phyloP scores from a whole-genome alignment of 2,113 vertebrate genomes.

The Ceratotherium simum region DNA sequence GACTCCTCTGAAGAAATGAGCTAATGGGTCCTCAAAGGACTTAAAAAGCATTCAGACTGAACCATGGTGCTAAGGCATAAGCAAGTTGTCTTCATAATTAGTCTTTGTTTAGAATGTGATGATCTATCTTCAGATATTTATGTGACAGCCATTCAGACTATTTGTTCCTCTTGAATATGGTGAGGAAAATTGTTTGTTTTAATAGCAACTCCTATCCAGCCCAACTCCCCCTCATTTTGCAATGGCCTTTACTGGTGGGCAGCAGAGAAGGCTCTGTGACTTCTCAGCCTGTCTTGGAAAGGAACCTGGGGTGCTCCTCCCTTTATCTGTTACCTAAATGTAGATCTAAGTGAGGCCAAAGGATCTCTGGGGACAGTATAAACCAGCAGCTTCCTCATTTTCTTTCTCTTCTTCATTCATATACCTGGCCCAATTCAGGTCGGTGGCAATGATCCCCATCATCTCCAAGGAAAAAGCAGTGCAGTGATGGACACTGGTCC shows the following conservation, averaged over 20 bases:
- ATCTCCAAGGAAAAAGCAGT: background rate
- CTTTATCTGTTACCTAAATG: background rate
- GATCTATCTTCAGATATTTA: background rate
- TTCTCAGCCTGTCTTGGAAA: background rate
- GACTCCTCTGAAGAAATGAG: background rate
- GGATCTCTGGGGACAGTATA: background rate
- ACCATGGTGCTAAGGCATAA: background rate
- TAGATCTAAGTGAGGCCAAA: background rate
- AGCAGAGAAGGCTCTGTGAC: background rate
- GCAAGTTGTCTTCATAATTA: background rate
- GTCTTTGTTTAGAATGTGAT: background rate
- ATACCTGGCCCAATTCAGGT: background rate
- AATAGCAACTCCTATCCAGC: background rate
- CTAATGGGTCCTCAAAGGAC: background rate
- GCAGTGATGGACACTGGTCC: background rate
- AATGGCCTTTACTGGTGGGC: background rate
- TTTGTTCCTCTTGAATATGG: background rate
- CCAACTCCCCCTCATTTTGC: background rate
- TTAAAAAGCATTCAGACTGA: background rate
- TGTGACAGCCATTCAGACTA: background rate
- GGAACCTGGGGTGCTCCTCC: background rate
- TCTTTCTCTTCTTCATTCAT: background rate
- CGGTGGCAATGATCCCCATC: background rate
- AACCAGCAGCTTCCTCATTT: background rate
- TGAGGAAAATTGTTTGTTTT: background rate